Base-by-base conservation (phyloP, 2,888 invertebrate genomes). In the Alviniconcha strummeri region DNA sequence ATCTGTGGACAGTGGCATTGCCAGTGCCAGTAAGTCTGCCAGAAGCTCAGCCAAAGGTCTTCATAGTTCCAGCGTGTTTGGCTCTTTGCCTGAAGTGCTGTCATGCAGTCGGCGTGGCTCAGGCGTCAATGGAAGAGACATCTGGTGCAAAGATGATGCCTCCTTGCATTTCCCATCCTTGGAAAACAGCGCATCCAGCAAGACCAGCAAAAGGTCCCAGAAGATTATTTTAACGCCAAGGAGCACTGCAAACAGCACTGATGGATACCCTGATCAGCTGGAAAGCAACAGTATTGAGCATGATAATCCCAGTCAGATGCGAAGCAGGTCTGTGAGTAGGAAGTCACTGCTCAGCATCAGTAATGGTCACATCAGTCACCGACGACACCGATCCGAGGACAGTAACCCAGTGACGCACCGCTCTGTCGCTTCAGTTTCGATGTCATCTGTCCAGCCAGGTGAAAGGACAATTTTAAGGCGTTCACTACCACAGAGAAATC, bases 1-100 rank as follows among this genome's bases (percentile, higher is more conserved):
- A 60, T 89, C 84, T 88, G 8, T 56, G 5, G 92, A 92, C 84
- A 91, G 91, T 88, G 92, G 89, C 79, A 87, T 91, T 80, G 91
- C 91, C n/a, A 90, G 89, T 81, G 88, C 87, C 80, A 90, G 90
- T 56, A 87, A 88, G 9, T 88, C 88, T 11, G 88, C 88, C 82
- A 90, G 90, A 52, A 90, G 88, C 75, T 89, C 90, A 6, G 89
- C 89, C 64, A 85, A 87, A 72, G 85, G 19, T 13, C 5, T 17
- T 1, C 76, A 57, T 6, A 36, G 36, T 36, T 19, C 8, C 57
- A 57, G 57, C 19, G 11, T 15, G 78, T 78, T 78, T 57, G 52
- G 78, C 7, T 78, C 60, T 15, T 52, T 87, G 9, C 83, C 89
- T 17, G 76, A 80, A 80, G 60, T 67, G 36, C 56, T 67, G n/a